phyloP scores from a whole-genome alignment of 2,888 invertebrate species.

The Dasypolia templi region DNA sequence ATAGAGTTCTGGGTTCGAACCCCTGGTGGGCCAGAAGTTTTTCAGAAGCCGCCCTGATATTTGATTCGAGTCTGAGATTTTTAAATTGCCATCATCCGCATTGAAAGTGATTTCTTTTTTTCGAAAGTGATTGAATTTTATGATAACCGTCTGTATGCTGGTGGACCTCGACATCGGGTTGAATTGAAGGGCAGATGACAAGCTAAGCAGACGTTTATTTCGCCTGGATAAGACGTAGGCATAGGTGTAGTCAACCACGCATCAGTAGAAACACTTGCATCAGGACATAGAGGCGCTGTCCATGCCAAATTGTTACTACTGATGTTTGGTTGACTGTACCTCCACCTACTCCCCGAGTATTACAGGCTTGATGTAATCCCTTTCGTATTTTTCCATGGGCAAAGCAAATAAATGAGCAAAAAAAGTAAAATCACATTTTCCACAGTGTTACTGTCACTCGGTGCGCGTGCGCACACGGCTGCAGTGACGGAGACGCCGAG shows the following conservation, averaged over 20 bases:
- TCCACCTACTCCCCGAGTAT: not conserved
- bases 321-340: not conserved
- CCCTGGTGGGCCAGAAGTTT: too few relatives aligned
- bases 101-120: too few relatives aligned
- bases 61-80: too few relatives aligned
- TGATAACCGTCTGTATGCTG: not conserved
- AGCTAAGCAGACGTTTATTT: too few relatives aligned
- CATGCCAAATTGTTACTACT: not conserved
- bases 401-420: not conserved
- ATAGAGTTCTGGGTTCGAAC: not conserved
- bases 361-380: not conserved
- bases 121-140: not conserved
- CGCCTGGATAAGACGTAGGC: too few relatives aligned
- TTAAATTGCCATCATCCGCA: too few relatives aligned
- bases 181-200: too few relatives aligned
- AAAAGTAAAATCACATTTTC: slow-evolving; percentile 1
- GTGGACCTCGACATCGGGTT: too few relatives aligned
- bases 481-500: slow-evolving; percentile 60
- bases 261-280: not conserved
- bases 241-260: not conserved
- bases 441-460: slow-evolving; percentile 78
- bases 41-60: not conserved
- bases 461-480: slow-evolving; percentile 74
- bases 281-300: not conserved
- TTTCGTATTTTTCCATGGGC: not conserved